Percentiles rank a stretch among this genome's conserved stretches.
Evolutionary conservation across 2,797 vertebrate species (phyloP).

Genomic region (Sebastes steindachneri): DNA sequence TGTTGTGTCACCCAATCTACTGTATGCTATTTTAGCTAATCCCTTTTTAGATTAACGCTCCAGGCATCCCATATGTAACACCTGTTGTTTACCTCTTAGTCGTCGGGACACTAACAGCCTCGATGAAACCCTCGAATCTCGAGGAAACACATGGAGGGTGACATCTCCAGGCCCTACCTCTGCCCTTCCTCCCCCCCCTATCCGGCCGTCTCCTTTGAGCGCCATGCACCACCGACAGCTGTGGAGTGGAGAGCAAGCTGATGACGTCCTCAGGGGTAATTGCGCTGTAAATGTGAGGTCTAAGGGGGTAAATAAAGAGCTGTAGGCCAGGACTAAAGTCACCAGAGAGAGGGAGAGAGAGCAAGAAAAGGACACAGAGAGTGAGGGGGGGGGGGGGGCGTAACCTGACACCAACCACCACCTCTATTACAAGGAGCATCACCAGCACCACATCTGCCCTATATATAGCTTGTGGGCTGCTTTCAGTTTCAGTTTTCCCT

Average conservation of each 20-base stretch:
- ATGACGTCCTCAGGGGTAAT: constrained; percentile 65
- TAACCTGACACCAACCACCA: constrained; percentile 63
- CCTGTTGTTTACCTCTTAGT: constrained; percentile 75
- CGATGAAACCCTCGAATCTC: neutral
- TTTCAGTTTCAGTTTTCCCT: constrained; percentile 71
- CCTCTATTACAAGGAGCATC: constrained; percentile 60
- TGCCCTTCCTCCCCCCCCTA: neutral
- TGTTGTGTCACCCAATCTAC: constrained; percentile 71
- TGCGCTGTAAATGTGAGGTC: constrained; percentile 54
- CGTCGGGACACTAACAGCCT: constrained; percentile 45
- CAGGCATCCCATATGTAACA: constrained; percentile 57
- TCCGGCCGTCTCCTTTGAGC: constrained; percentile 11
- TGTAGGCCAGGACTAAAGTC: constrained; percentile 37
- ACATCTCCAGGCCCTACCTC: constrained; percentile 4
- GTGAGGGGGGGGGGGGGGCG: neutral
- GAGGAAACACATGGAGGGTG: constrained; percentile 11
- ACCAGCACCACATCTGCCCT: constrained; percentile 67
- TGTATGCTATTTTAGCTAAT: constrained; percentile 59
- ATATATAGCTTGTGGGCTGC: constrained; percentile 66
- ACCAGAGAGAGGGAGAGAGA: constrained; percentile 11
- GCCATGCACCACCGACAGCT: constrained; percentile 59
- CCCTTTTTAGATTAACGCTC: constrained; percentile 54
- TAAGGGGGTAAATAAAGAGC: constrained; percentile 45
- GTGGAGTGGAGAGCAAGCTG: constrained; percentile 55
- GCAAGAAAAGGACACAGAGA: neutral